Base-by-base conservation (phyloP, 2,113 vertebrate genomes). In the Tautogolabrus adspersus region DNA sequence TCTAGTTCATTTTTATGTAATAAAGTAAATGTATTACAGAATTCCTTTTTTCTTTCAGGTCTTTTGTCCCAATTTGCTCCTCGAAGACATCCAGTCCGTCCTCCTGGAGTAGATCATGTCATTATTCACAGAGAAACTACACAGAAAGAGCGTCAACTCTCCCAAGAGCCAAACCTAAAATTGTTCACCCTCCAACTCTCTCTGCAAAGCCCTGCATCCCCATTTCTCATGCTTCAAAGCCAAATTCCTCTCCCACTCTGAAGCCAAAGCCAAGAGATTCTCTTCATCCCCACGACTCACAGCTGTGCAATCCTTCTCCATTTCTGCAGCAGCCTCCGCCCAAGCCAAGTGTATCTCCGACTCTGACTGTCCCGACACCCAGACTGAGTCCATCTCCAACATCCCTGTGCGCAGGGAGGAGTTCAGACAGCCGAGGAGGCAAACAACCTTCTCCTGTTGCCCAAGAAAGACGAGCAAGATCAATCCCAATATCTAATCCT, bases 401-500 rank as follows among this genome's bases (percentile, higher is more conserved):
- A 0, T 72, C 71, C 22, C 21, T 63, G 61, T 65, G 60, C 72
- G 72, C 70, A 15, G 86, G 55, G 55, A 76, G 18, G 21, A 52
- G 68, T 68, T 37, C 22, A 9, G 75, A 88, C 0, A 19, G 60
- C 58, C 71, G 77, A 59, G 59, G 62, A 52, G 79, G 74, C 57
- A 76, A 64, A 38, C 75, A 86, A 26, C 82, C 56, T 19, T 84
- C 84, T 26, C 82, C 85, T 37, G 68, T 87, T 52, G 70, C 78
- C 18, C 81, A 66, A 85, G 89, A 90, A 49, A 88, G 91, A 64
- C 70, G 42, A 1, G 84, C 75, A 15, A 72, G 69, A 59, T 84
- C 87, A 0, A 94, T 91, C 49, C 78, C 85, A 21, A 92, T 93
- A 76, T 92, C 88, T 2, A 91, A 85, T 13, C 22, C 71, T 15